Evolutionary conservation across 1,140 invertebrate species (phyloP), one percentile per base, ranked within the genome.

Genomic region (Micrasema minimum): DNA sequence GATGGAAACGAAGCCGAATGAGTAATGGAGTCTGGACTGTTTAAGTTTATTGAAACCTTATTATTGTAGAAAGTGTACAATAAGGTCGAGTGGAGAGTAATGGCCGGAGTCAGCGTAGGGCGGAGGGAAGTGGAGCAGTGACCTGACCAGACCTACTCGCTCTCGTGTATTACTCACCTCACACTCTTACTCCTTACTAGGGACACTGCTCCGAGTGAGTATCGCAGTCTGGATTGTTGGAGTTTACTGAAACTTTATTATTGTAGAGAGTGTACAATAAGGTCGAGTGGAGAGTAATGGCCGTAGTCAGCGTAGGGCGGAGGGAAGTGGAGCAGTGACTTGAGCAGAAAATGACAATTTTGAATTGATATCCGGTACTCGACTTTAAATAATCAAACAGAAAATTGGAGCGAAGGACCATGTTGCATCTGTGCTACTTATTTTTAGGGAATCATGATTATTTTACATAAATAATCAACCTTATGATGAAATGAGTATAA

Each of bases 241-340:
- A 35, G 50, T 53, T 53, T n/a, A 53, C 23, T 53, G 50, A 23
- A 53, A 53, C 50, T 22, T 5, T 31, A 31, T 31, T 31, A 31
- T 31, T 12, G 50, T 53, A 53, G 50, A 53, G 26, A 53, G 50
- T 53, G 23, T 53, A 7, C 14, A 6, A 11, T 18, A 26, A 53
- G 50, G 50, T 31, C 14, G 55, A 20, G n/a, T 38, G 55, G 55
- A 59, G 55, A 59, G 55, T 59, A 53, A 53, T 31, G 50, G n/a
- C 20, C 50, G 18, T 14, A 16, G 35, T 31, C 18, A 59, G 16
- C 55, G 55, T 20, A 59, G 55, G 55, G 55, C 55, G 37, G 16
- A 31, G 35, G 14, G n/a, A 59, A 43, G 55, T 59, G 37, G 55
- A 59, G 37, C 55, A 20, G 35, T 59, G 51, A 55, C 51, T n/a